Conservation (phyloP, 2,113 vertebrate species). For the Platichthys stellatus region DNA sequence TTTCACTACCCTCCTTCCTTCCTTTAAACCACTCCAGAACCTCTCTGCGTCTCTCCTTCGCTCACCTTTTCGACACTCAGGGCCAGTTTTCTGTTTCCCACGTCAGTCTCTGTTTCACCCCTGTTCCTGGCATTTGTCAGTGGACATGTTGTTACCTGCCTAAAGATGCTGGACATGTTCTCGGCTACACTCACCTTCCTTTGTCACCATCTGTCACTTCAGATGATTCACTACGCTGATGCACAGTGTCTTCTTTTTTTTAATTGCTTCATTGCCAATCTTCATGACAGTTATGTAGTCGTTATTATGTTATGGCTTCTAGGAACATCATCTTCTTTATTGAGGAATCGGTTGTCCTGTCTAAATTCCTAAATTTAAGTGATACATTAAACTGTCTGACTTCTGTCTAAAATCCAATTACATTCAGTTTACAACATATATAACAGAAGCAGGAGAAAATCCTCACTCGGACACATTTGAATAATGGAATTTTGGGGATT, state of each 20-base stretch:
- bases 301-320: not conserved
- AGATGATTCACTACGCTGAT: conserved; percentile 12
- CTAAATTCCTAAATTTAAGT: not conserved
- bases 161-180: conserved; percentile 3
- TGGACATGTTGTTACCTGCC: not conserved
- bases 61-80: conserved; percentile 5
- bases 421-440: not conserved
- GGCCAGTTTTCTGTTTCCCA: not conserved
- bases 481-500: too few species aligned
- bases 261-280: not conserved
- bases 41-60: too few species aligned
- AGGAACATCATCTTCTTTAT: not conserved
- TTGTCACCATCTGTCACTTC: not conserved
- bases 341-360: not conserved
- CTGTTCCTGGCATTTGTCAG: not conserved
- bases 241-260: conserved; percentile 9
- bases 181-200: conserved; percentile 10
- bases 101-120: conserved; percentile 32
- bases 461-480: too few species aligned
- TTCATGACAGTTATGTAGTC: not conserved
- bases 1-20: conserved; percentile 23
- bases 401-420: not conserved
- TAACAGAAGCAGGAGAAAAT: too few species aligned
- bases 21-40: not conserved
- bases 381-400: not conserved